Evolutionary conservation across 2,888 invertebrate species (phyloP).

Genomic region (Clusia tigrina): DNA sequence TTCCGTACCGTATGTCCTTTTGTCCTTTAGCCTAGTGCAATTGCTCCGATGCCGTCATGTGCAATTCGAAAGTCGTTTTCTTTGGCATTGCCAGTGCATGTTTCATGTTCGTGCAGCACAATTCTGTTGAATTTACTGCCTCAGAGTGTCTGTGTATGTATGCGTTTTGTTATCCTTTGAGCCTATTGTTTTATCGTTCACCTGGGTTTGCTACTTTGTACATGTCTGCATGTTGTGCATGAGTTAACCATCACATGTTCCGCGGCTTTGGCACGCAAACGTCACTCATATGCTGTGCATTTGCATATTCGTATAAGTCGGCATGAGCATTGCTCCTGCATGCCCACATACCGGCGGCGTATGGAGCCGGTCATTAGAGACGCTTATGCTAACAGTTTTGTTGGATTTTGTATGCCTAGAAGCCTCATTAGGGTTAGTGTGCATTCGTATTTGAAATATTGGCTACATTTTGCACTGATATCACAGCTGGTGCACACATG

Average conservation of each 20-base stretch:
- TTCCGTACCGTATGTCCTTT: too few relatives aligned
- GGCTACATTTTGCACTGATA: too few relatives aligned
- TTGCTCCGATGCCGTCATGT: background rate
- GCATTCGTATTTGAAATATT: too few relatives aligned
- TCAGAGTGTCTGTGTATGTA: background rate
- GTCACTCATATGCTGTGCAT: background rate
- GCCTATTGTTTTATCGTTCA: background rate
- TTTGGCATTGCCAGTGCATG: background rate
- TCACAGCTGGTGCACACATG: too few relatives aligned
- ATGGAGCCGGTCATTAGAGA: too few relatives aligned
- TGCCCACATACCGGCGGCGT: too few relatives aligned
- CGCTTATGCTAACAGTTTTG: too few relatives aligned
- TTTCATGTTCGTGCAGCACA: background rate
- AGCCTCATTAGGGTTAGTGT: too few relatives aligned
- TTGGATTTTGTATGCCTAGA: too few relatives aligned
- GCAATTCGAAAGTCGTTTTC: conserved; percentile 5
- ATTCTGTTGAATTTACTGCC: too few relatives aligned
- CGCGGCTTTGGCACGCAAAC: background rate
- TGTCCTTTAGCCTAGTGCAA: background rate
- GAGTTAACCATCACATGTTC: conserved; percentile 19
- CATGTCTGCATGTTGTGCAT: background rate
- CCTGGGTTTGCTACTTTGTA: background rate
- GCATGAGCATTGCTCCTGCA: too few relatives aligned
- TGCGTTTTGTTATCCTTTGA: background rate
- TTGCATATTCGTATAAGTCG: background rate